phyloP scores from a whole-genome alignment of 2,113 vertebrate genomes.

The Phalacrocorax pelagicus region DNA sequence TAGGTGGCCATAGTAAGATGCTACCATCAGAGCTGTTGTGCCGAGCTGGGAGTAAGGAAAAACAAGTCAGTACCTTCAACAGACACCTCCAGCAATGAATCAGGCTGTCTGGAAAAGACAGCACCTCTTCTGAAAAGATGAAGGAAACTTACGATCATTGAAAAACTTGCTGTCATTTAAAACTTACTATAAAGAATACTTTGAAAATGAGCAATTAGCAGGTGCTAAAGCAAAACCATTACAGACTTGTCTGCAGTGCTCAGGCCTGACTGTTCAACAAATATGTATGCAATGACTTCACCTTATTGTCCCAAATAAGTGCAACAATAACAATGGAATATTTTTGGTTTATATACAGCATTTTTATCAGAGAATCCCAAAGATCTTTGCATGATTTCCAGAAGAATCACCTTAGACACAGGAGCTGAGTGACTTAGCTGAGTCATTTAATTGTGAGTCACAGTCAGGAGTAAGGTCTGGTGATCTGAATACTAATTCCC shows the following conservation, averaged over 20 bases:
- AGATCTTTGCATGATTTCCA: not conserved
- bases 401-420: not conserved
- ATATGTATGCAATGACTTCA: not conserved
- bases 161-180: not conserved
- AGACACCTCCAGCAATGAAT: not conserved
- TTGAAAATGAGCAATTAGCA: not conserved
- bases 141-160: not conserved
- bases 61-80: slow-evolving; percentile 40
- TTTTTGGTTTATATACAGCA: not conserved
- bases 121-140: not conserved
- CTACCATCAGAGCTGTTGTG: slow-evolving; percentile 94
- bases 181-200: not conserved
- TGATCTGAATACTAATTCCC: not conserved
- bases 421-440: not conserved
- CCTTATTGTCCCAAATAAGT: not conserved
- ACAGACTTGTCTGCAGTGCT: not conserved
- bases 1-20: slow-evolving; percentile 88
- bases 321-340: not conserved
- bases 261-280: not conserved
- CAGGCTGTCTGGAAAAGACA: not conserved
- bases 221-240: not conserved
- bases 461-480: not conserved
- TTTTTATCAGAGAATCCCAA: not conserved
- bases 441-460: slow-evolving; percentile 31
- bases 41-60: slow-evolving; percentile 81